Percentiles rank a stretch among this genome's conserved stretches.
Evolutionary conservation across 2,797 vertebrate genomes (phyloP).

Genomic region (Zonotrichia albicollis): DNA sequence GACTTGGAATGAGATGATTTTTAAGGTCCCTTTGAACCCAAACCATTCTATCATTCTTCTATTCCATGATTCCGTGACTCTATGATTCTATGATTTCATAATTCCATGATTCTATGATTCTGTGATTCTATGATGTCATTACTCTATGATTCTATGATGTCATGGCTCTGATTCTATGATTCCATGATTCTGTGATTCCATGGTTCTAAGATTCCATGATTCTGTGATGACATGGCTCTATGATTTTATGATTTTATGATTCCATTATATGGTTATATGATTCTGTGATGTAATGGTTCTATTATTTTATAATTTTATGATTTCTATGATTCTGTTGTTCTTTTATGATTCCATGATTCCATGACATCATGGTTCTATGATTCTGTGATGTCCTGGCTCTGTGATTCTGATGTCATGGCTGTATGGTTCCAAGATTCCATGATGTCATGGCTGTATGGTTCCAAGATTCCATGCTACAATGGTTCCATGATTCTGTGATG

Average conservation of each 20-base stretch:
- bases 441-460: background rate
- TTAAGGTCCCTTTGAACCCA: background rate
- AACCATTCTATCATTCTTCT: background rate
- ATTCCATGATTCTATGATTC: background rate
- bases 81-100: accelerated
- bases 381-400: too few relatives aligned
- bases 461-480: too few relatives aligned
- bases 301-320: accelerated
- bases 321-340: background rate
- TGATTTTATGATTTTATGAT: too few relatives aligned
- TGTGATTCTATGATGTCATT: accelerated
- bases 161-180: too few relatives aligned
- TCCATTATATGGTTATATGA: accelerated
- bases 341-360: too few relatives aligned
- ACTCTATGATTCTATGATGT: too few relatives aligned
- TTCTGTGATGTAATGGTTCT: background rate
- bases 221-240: too few relatives aligned
- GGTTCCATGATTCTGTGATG: accelerated
- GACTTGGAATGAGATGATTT: background rate
- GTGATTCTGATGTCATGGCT: too few relatives aligned
- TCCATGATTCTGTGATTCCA: too few relatives aligned
- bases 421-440: accelerated
- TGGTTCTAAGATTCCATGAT: too few relatives aligned
- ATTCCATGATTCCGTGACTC: background rate
- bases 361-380: too few relatives aligned